A percentile compares a stretch with the other conserved stretches of the same genome.
Conservation (phyloP, 2,113 vertebrate species). For the Ochotona curzoniae region DNA sequence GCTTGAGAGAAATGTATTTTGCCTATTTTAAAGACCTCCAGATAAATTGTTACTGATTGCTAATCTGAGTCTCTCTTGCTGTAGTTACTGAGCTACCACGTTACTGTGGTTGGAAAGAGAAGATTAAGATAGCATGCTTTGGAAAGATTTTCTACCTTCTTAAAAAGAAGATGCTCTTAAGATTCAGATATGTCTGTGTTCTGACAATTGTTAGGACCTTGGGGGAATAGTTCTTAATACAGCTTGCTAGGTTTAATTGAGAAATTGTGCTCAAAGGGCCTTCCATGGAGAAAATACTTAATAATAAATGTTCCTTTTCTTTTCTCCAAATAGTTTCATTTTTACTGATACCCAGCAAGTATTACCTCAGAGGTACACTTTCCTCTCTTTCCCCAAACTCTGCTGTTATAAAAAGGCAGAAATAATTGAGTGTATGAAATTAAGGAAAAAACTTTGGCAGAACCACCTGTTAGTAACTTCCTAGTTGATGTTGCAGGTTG, state of each 20-base stretch:
- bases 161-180: constrained; percentile 55
- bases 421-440: constrained; percentile 59
- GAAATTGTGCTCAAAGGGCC: constrained; percentile 47
- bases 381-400: constrained; percentile 28
- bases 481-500: constrained; percentile 44
- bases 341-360: constrained; percentile 39
- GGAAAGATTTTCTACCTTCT: constrained; percentile 42
- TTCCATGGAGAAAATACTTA: constrained; percentile 41
- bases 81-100: constrained; percentile 44
- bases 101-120: constrained; percentile 19
- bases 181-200: constrained; percentile 23
- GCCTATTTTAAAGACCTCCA: constrained; percentile 45
- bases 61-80: constrained; percentile 35
- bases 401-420: constrained; percentile 28
- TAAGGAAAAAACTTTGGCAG: constrained; percentile 46
- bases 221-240: constrained; percentile 32
- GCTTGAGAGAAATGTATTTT: constrained; percentile 5
- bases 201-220: constrained; percentile 39
- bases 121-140: constrained; percentile 23
- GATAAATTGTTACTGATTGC: constrained; percentile 51
- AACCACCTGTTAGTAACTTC: constrained; percentile 58
- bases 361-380: constrained; percentile 49
- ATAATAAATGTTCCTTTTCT: constrained; percentile 22
- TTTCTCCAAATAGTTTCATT: not conserved
- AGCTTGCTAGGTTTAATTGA: constrained; percentile 59